Evolutionary conservation across 2,797 vertebrate genomes (phyloP).

Genomic region (Sebastes itinus): DNA sequence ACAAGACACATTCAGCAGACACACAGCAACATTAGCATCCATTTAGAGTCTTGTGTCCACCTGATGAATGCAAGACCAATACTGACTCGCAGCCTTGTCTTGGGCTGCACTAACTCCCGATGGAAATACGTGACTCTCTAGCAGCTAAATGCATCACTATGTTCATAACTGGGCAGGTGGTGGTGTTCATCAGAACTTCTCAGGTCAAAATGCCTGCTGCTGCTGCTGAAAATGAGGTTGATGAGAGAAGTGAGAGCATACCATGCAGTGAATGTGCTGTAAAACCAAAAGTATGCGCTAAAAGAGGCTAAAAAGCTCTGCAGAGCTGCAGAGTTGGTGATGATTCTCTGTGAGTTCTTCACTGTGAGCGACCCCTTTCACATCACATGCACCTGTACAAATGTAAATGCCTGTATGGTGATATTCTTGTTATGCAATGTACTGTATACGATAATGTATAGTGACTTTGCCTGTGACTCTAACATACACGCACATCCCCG

Average conservation of each 20-base stretch:
- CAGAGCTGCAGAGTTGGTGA: background rate
- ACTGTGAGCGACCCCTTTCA: background rate
- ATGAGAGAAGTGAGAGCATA: background rate
- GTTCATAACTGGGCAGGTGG: background rate
- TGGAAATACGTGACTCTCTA: background rate
- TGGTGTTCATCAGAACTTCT: background rate
- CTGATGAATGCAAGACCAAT: background rate
- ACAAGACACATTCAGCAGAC: background rate
- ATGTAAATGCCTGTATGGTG: background rate
- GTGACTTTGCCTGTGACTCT: constrained; percentile 4
- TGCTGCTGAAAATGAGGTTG: background rate
- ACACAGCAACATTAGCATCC: too few relatives aligned
- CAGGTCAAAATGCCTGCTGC: background rate
- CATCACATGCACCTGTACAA: background rate
- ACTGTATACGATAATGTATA: background rate
- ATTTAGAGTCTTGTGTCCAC: background rate
- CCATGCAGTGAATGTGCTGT: background rate
- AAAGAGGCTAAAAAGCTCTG: background rate
- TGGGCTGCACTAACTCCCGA: background rate
- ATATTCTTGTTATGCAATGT: background rate
- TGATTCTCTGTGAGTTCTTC: too few relatives aligned
- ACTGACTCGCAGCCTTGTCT: background rate
- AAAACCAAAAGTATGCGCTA: background rate
- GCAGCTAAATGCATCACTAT: background rate
- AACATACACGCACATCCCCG: background rate